Conservation (phyloP, 2,113 vertebrate species). For the Mirza zaza region DNA sequence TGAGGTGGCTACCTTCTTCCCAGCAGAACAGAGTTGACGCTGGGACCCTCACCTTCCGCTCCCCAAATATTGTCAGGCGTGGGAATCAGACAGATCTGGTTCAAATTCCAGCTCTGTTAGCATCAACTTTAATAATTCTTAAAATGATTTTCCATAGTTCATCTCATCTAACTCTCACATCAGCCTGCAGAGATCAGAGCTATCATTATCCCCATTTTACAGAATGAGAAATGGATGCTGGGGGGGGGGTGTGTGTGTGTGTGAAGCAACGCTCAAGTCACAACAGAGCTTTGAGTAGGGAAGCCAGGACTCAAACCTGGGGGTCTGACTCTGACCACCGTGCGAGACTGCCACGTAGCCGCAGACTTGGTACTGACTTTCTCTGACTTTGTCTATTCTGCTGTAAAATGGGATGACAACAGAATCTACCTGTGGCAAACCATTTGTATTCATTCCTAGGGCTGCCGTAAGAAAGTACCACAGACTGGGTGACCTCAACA, state of each 20-base stretch:
- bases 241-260: neutral
- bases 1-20: neutral
- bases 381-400: neutral
- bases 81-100: neutral
- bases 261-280: neutral
- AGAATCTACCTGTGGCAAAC: neutral
- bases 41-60: neutral
- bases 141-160: neutral
- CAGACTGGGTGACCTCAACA: neutral
- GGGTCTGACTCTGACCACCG: neutral
- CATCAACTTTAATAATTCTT: neutral
- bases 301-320: no score
- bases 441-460: neutral
- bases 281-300: neutral
- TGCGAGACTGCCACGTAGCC: neutral
- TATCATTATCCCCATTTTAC: neutral
- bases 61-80: neutral
- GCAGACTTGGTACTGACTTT: neutral
- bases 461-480: neutral
- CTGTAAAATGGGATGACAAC: neutral
- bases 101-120: neutral
- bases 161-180: neutral
- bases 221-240: neutral
- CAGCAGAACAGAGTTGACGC: neutral
- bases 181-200: neutral